Percentiles rank a stretch among this genome's conserved stretches.
Evolutionary conservation across 1,140 invertebrate genomes (phyloP).

Genomic region (Sminthurides bifidus): DNA sequence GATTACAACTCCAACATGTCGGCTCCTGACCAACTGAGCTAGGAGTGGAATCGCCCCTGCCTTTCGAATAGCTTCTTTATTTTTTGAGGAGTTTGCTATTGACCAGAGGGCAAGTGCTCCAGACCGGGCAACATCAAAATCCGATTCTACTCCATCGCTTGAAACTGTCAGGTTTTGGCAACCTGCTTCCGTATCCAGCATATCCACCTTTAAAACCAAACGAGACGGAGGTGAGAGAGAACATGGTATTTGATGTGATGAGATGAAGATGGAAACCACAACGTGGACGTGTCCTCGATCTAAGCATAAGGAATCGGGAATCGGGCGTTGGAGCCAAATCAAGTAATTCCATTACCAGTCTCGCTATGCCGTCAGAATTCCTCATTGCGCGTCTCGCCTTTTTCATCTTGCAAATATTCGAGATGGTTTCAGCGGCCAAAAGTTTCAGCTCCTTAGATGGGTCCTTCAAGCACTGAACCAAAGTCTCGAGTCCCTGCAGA

Average conservation of each 20-base stretch:
- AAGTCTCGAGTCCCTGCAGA: constrained; percentile 26
- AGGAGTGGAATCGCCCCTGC: constrained; percentile 70
- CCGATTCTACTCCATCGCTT: background rate
- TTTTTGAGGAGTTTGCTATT: constrained; percentile 67
- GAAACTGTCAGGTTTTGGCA: background rate
- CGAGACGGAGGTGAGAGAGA: too few relatives aligned
- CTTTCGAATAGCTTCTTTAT: constrained; percentile 71
- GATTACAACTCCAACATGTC: constrained; percentile 64
- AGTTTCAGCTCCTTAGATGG: constrained; percentile 70
- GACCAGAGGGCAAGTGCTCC: constrained; percentile 77
- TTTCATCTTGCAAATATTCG: constrained; percentile 69
- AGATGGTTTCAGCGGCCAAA: constrained; percentile 74
- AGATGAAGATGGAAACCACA: too few relatives aligned
- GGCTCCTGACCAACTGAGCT: constrained; percentile 59
- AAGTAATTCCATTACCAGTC: constrained; percentile 11
- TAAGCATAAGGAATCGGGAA: too few relatives aligned
- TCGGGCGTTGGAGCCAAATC: background rate
- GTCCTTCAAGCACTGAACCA: constrained; percentile 46
- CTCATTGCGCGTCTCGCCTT: constrained; percentile 76
- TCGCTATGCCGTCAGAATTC: constrained; percentile 37
- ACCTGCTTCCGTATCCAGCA: constrained; percentile 29
- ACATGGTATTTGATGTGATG: too few relatives aligned
- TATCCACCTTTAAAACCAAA: constrained; percentile 41
- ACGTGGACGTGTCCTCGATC: too few relatives aligned
- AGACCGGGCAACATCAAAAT: constrained; percentile 54